These are phyloP conservation scores for Branchinecta lynchi DNA, from an alignment of 1,140 invertebrate species.

Conservation along the genomic window DNA sequence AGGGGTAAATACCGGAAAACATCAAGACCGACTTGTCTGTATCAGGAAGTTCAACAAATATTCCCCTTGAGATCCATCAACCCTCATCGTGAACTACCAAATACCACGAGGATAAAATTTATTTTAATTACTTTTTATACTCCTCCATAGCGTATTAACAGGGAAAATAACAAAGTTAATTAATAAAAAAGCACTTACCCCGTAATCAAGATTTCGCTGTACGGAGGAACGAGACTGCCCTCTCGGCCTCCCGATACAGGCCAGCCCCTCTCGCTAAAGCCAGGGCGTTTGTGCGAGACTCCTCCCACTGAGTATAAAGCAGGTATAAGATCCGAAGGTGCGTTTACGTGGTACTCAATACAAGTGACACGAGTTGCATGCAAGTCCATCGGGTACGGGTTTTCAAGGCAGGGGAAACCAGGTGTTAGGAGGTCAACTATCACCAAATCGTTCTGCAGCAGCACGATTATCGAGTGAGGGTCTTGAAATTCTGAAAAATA, in stretches of 20 bases:
- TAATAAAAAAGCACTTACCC: constrained; percentile 41
- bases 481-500: constrained; percentile 72
- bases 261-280: constrained; percentile 90
- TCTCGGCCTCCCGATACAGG: constrained; percentile 85
- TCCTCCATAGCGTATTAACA: too few relatives aligned
- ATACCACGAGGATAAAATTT: too few relatives aligned
- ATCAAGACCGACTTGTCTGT: too few relatives aligned
- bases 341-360: constrained; percentile 91
- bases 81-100: too few relatives aligned
- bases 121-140: too few relatives aligned
- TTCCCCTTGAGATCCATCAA: too few relatives aligned
- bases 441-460: constrained; percentile 94
- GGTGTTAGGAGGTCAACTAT: constrained; percentile 86
- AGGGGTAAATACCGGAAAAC: too few relatives aligned
- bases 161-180: too few relatives aligned
- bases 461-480: constrained; percentile 90
- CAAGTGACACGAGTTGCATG: constrained; percentile 94
- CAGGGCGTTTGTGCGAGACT: constrained; percentile 48
- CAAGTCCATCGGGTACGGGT: constrained; percentile 98
- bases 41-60: too few relatives aligned
- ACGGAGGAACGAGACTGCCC: constrained; percentile 80
- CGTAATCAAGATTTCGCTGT: constrained; percentile 91
- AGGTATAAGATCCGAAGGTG: constrained; percentile 88
- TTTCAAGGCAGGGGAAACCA: constrained; percentile 96
- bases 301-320: constrained; percentile 78